These are phyloP conservation scores for Chrysina gloriosa DNA, from an alignment of 2,888 invertebrate species.

Conservation along the genomic window DNA sequence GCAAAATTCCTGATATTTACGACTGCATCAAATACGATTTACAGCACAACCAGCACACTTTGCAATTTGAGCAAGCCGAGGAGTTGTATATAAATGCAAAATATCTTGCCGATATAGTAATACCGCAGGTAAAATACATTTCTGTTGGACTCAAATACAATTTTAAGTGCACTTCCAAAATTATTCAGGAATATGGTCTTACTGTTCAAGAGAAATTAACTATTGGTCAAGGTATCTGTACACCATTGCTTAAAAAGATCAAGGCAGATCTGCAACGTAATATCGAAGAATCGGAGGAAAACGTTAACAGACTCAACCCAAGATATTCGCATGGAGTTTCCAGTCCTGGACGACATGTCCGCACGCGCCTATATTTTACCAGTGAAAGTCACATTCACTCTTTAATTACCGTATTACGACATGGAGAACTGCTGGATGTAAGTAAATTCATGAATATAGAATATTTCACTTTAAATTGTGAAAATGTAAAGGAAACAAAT, in stretches of 20 bases:
- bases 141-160: not conserved
- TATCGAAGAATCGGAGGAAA: slow-evolving; percentile 92
- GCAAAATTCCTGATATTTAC: slow-evolving; percentile 99
- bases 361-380: slow-evolving; percentile 98
- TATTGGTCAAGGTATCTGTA: slow-evolving; percentile 97
- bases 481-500: too few relatives aligned
- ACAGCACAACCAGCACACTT: slow-evolving; percentile 96
- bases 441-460: slow-evolving; percentile 60
- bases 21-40: slow-evolving; percentile 99
- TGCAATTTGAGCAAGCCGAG: slow-evolving; percentile 93
- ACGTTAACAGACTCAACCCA: slow-evolving; percentile 95
- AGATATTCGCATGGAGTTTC: slow-evolving; percentile 98
- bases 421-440: slow-evolving; percentile 90
- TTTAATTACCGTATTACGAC: slow-evolving; percentile 92
- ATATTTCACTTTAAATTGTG: slow-evolving; percentile 5
- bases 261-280: slow-evolving; percentile 94
- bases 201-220: slow-evolving; percentile 95
- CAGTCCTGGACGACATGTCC: slow-evolving; percentile 96
- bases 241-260: slow-evolving; percentile 95
- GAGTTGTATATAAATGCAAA: slow-evolving; percentile 96
- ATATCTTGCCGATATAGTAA: slow-evolving; percentile 97
- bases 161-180: not conserved
- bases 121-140: slow-evolving; percentile 82
- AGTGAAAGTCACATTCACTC: slow-evolving; percentile 99
- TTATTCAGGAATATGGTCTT: slow-evolving; percentile 96